phyloP scores from a whole-genome alignment of 2,888 invertebrate genomes.

The Nymphalis urticae region DNA sequence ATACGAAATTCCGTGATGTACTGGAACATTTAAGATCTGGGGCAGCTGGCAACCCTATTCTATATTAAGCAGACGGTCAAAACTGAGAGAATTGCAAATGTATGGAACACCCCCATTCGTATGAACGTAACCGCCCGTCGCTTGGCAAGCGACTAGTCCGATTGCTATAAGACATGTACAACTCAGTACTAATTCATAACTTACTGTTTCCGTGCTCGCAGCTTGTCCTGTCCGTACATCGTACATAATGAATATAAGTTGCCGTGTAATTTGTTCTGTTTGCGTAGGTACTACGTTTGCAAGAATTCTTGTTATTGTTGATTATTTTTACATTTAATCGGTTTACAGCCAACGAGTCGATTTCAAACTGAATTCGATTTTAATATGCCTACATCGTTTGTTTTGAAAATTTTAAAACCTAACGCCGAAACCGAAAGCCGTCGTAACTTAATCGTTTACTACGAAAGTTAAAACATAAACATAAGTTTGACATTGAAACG shows the following conservation, averaged over 20 bases:
- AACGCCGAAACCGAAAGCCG: too few species aligned
- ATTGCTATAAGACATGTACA: conserved; percentile 17
- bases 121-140: conserved; percentile 11
- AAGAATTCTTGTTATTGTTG: neutral
- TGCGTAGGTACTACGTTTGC: neutral
- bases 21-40: neutral
- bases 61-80: conserved; percentile 22
- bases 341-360: neutral
- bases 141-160: conserved; percentile 20
- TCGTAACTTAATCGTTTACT: too few species aligned
- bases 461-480: neutral
- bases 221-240: conserved; percentile 13
- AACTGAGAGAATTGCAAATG: conserved; percentile 29
- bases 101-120: conserved; percentile 15
- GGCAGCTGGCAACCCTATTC: conserved; percentile 13
- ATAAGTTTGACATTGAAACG: neutral
- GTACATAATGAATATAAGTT: conserved; percentile 2
- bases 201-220: conserved; percentile 9
- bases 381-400: too few species aligned
- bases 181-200: conserved; percentile 21
- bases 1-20: too few species aligned
- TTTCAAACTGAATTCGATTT: too few species aligned
- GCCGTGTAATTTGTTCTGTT: neutral
- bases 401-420: too few species aligned
- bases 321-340: neutral